phyloP scores from a whole-genome alignment of 2,888 invertebrate species.

The Athrips mouffetella region DNA sequence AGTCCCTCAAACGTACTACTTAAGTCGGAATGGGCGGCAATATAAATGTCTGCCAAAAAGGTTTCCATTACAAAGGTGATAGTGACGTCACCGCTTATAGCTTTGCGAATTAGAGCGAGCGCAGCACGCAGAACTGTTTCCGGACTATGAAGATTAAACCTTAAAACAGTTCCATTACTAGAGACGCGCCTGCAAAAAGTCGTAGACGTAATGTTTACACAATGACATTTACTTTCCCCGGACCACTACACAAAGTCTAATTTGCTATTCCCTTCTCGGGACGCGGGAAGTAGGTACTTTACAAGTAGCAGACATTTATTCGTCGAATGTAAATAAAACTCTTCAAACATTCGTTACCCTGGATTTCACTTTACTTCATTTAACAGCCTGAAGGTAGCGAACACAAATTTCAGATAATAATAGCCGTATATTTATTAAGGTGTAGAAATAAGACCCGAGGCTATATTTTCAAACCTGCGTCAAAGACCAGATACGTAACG shows the following conservation, averaged over 20 bases:
- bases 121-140: background rate
- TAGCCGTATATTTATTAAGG: constrained; percentile 10
- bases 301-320: too few relatives aligned
- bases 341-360: background rate
- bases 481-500: constrained; percentile 17
- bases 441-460: constrained; percentile 29
- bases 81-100: constrained; percentile 6
- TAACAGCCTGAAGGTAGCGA: background rate
- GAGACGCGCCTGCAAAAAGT: background rate
- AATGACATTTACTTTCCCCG: constrained; percentile 6
- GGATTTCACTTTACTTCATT: background rate
- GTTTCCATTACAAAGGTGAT: background rate
- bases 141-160: background rate
- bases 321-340: too few relatives aligned
- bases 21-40: background rate
- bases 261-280: background rate
- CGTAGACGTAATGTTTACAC: constrained; percentile 5
- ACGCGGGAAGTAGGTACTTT: background rate
- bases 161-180: background rate
- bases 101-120: background rate
- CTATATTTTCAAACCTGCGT: constrained; percentile 23
- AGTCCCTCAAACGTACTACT: background rate
- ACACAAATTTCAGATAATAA: background rate
- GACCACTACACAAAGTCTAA: background rate
- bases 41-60: constrained; percentile 4